phyloP scores from a whole-genome alignment of 2,888 invertebrate species.

The Epicampocera succincta region DNA sequence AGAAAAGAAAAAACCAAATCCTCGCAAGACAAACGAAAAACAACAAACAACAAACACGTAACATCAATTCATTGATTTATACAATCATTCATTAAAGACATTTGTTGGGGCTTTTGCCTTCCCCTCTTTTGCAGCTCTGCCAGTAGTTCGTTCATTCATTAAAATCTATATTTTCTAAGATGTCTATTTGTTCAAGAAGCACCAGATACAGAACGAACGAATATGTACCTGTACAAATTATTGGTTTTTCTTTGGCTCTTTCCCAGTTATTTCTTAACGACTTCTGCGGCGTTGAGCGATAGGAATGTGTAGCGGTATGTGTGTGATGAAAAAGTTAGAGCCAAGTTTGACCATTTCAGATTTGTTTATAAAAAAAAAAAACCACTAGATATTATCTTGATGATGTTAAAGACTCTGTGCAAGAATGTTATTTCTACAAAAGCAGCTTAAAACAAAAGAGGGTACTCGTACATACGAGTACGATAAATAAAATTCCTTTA shows the following conservation, averaged over 20 bases:
- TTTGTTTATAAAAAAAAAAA: constrained; percentile 32
- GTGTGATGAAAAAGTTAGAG: constrained; percentile 7
- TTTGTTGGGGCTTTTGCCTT: constrained; percentile 12
- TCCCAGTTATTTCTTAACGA: constrained; percentile 37
- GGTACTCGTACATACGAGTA: constrained; percentile 10
- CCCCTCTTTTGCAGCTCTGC: constrained; percentile 12
- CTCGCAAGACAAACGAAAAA: not conserved
- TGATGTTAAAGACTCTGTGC: constrained; percentile 18
- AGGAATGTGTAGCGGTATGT: not conserved
- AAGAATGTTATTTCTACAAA: constrained; percentile 40
- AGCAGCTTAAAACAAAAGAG: constrained; percentile 53
- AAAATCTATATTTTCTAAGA: constrained; percentile 46
- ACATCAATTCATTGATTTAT: constrained; percentile 66
- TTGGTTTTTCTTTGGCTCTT: constrained; percentile 38
- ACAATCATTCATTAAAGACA: constrained; percentile 48
- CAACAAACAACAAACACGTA: constrained; percentile 49
- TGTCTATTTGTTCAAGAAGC: constrained; percentile 11
- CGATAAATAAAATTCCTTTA: constrained; percentile 52
- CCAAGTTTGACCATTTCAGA: constrained; percentile 38
- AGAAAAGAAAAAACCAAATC: not conserved
- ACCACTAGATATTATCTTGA: constrained; percentile 45
- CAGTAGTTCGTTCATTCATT: constrained; percentile 59
- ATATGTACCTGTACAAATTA: constrained; percentile 53
- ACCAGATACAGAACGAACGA: not conserved
- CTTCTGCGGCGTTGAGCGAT: not conserved